Percentiles rank a stretch among this genome's conserved stretches.
Evolutionary conservation across 92 coral and sea anemone genomes (phyloP).

Genomic region (Plumapathes pennacea): DNA sequence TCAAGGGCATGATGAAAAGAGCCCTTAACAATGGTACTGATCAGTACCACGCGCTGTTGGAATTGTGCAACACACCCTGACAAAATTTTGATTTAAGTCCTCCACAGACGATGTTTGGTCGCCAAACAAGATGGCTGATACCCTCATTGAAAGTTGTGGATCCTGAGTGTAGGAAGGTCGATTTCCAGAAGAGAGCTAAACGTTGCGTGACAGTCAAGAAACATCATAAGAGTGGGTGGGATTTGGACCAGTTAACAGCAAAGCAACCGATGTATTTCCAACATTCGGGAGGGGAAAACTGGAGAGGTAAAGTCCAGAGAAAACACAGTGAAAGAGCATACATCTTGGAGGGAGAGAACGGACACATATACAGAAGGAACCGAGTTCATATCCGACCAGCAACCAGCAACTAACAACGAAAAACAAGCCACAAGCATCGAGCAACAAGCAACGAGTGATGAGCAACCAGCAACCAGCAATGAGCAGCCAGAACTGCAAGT

Average conservation of each 20-base stretch:
- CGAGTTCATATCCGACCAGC: constrained; percentile 5
- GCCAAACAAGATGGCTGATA: background rate
- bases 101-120: constrained; percentile 29
- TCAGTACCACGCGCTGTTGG: constrained; percentile 5
- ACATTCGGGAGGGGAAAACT: constrained; percentile 5
- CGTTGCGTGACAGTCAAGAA: constrained; percentile 13
- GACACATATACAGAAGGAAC: constrained; percentile 25
- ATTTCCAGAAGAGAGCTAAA: constrained; percentile 6
- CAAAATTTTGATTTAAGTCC: constrained; percentile 17
- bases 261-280: constrained; percentile 19
- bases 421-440: no score
- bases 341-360: constrained; percentile 10
- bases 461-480: no score
- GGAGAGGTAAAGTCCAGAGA: constrained; percentile 14
- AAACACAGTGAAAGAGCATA: constrained; percentile 10
- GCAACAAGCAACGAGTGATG: no score
- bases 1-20: background rate
- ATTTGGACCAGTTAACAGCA: background rate
- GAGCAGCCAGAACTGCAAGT: no score
- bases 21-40: constrained; percentile 5
- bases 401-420: background rate
- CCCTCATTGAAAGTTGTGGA: background rate
- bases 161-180: background rate
- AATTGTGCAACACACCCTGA: constrained; percentile 26
- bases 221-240: constrained; percentile 5